Conservation (phyloP, 2,113 vertebrate genomes). For the Sprattus sprattus region DNA sequence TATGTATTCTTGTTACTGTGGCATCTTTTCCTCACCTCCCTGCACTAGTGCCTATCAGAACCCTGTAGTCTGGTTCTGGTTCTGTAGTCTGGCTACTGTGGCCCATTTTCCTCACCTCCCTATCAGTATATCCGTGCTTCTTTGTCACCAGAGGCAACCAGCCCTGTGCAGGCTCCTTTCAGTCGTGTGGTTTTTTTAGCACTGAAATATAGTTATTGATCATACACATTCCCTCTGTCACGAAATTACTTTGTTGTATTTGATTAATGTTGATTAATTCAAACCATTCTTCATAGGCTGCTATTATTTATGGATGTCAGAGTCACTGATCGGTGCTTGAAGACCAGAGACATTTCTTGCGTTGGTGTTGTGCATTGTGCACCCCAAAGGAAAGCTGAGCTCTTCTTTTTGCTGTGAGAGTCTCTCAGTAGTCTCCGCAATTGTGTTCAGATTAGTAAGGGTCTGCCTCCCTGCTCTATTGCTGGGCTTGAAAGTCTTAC, state of each 20-base stretch:
- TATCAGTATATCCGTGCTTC: not conserved
- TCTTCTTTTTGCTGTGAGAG: slow-evolving; percentile 18
- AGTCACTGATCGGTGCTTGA: not conserved
- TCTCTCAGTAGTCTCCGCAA: not conserved
- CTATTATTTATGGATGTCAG: not conserved
- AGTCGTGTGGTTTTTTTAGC: not conserved
- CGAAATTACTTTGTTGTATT: not conserved
- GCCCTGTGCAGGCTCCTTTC: not conserved
- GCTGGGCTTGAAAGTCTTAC: slow-evolving; percentile 28
- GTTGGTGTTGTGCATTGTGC: not conserved
- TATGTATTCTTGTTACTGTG: not conserved
- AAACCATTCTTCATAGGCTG: not conserved
- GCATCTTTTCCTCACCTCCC: not conserved
- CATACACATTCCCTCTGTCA: not conserved
- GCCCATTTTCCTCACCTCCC: not conserved
- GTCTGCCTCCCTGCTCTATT: not conserved
- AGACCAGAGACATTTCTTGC: not conserved
- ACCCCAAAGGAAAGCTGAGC: not conserved
- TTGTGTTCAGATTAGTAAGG: slow-evolving; percentile 16
- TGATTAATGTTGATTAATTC: not conserved
- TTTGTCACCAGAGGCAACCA: not conserved
- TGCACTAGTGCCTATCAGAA: not conserved
- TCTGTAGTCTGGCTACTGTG: not conserved
- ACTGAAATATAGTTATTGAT: not conserved
- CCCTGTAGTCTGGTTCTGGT: too few relatives aligned